Percentiles rank a stretch among this genome's conserved stretches.
Evolutionary conservation across 2,797 vertebrate species (phyloP).

Genomic region (Triplophysa yarkandensis): DNA sequence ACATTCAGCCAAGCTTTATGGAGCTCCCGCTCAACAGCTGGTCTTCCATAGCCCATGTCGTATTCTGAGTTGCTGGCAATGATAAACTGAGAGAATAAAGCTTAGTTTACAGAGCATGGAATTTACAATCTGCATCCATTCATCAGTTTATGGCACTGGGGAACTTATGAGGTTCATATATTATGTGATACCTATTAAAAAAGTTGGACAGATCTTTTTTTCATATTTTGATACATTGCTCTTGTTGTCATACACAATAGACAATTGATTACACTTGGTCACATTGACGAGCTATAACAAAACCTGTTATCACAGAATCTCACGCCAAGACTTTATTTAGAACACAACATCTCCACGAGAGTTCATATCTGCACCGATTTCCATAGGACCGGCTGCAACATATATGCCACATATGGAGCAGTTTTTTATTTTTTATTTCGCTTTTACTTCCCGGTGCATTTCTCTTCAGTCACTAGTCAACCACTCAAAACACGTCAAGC

Average conservation of each 20-base stretch:
- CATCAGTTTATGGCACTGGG: not conserved
- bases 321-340: no score
- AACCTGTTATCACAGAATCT: no score
- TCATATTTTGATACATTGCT: not conserved
- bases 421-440: not conserved
- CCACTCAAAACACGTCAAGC: no score
- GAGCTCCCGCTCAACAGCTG: conserved; percentile 30
- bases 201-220: no score
- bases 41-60: not conserved
- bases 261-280: no score
- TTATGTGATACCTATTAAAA: not conserved
- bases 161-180: not conserved
- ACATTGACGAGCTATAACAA: no score
- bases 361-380: not conserved
- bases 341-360: no score
- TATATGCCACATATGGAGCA: no score
- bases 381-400: not conserved
- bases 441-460: no score
- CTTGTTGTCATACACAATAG: no score
- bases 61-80: not conserved
- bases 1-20: not conserved
- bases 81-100: not conserved
- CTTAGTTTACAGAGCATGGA: not conserved
- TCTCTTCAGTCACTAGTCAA: no score
- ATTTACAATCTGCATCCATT: not conserved